A percentile compares a stretch with the other conserved stretches of the same genome.
Conservation (phyloP, 30 jellyfish, hydroid and myxozoan species). For the Pelagia noctiluca region DNA sequence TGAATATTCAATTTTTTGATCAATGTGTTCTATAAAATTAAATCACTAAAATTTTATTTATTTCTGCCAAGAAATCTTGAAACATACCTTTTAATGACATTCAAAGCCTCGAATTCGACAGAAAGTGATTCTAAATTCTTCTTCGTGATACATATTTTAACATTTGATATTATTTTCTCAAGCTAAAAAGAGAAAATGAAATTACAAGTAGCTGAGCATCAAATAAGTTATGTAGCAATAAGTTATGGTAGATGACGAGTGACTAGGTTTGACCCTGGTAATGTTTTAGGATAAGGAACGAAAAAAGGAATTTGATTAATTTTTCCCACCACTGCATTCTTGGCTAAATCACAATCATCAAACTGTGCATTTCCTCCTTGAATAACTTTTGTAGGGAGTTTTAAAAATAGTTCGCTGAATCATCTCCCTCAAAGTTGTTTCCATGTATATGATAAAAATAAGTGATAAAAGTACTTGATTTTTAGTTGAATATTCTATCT, state of each 20-base stretch:
- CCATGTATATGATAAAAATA: too few relatives aligned
- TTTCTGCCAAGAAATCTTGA: not conserved
- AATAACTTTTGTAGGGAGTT: too few relatives aligned
- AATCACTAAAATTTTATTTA: not conserved
- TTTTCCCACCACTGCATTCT: too few relatives aligned
- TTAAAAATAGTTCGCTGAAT: too few relatives aligned
- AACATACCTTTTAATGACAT: conserved; percentile 42
- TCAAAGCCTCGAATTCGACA: conserved; percentile 56
- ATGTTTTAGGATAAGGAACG: not conserved
- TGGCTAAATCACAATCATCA: too few relatives aligned
- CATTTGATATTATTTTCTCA: not conserved
- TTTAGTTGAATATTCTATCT: not conserved
- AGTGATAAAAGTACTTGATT: not conserved
- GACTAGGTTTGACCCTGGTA: too few relatives aligned
- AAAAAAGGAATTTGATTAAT: not conserved
- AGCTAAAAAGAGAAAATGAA: conserved; percentile 6
- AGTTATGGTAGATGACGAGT: not conserved
- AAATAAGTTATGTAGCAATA: not conserved
- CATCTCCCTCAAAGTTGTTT: too few relatives aligned
- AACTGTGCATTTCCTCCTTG: too few relatives aligned
- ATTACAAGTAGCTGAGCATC: not conserved
- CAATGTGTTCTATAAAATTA: not conserved
- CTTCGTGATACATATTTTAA: conserved; percentile 27
- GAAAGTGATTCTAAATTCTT: conserved; percentile 55
- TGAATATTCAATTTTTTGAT: too few relatives aligned